A percentile compares a stretch with the other conserved stretches of the same genome.
phyloP scores from a whole-genome alignment of 2,797 vertebrate genomes.

The Cyclura pinguis region DNA sequence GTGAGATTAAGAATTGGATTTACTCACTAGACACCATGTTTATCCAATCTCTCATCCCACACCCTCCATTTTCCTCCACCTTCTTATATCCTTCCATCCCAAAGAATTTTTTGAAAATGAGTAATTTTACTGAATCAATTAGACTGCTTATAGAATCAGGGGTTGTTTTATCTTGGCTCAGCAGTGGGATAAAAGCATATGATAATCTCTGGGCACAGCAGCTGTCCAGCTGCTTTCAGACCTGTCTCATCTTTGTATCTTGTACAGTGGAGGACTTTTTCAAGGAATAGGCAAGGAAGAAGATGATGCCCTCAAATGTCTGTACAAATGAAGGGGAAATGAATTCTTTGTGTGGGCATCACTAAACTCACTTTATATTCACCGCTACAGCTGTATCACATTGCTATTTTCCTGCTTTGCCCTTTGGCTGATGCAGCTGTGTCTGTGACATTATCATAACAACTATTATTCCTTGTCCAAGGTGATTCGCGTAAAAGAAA shows the following conservation, averaged over 20 bases:
- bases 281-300: background rate
- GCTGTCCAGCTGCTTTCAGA: constrained; percentile 31
- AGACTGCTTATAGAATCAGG: background rate
- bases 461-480: constrained; percentile 28
- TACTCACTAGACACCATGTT: background rate
- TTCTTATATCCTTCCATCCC: constrained; percentile 1
- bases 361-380: constrained; percentile 9
- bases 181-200: background rate
- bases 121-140: constrained; percentile 17
- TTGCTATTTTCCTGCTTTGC: background rate
- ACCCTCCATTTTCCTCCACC: background rate
- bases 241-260: constrained; percentile 15
- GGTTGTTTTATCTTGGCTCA: constrained; percentile 24
- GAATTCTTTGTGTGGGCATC: background rate
- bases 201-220: background rate
- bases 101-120: background rate
- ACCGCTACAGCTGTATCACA: background rate
- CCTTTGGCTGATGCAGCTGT: constrained; percentile 6
- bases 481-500: background rate
- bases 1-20: background rate
- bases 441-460: constrained; percentile 22
- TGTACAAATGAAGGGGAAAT: background rate
- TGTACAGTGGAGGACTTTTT: background rate
- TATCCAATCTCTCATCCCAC: background rate
- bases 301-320: background rate